These are phyloP conservation scores for Rhagophthalmus giganteus DNA, from an alignment of 2,888 invertebrate species.

Conservation along the genomic window DNA sequence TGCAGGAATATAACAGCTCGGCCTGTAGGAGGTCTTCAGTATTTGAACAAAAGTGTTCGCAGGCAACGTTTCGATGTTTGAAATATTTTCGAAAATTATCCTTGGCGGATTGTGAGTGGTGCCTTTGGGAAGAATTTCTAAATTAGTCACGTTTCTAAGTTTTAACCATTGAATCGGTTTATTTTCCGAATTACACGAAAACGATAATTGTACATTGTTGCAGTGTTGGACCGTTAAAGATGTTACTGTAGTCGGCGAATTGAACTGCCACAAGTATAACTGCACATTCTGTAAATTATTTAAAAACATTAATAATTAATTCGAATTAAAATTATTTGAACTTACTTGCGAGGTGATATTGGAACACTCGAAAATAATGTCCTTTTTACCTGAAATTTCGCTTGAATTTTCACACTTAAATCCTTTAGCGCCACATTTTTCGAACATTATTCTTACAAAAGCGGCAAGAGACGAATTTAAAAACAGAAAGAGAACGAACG, in stretches of 20 bases:
- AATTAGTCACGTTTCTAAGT: slow-evolving; percentile 53
- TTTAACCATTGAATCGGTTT: slow-evolving; percentile 39
- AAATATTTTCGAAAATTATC: slow-evolving; percentile 57
- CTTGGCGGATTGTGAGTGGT: slow-evolving; percentile 43
- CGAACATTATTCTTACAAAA: no score
- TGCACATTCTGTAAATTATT: slow-evolving; percentile 59
- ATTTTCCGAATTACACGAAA: slow-evolving; percentile 57
- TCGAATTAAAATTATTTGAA: not conserved
- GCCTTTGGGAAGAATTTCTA: slow-evolving; percentile 55
- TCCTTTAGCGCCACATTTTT: slow-evolving; percentile 15
- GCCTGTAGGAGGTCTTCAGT: slow-evolving; percentile 23
- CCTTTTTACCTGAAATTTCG: slow-evolving; percentile 12
- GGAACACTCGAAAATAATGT: slow-evolving; percentile 22
- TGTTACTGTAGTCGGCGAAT: slow-evolving; percentile 55
- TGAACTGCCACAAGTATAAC: slow-evolving; percentile 58
- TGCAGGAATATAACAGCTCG: slow-evolving; percentile 47
- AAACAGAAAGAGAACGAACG: no score
- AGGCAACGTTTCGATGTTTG: slow-evolving; percentile 56
- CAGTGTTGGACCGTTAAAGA: slow-evolving; percentile 59
- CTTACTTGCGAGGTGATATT: slow-evolving; percentile 21
- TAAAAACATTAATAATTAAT: no score
- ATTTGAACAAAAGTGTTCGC: slow-evolving; percentile 55
- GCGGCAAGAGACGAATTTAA: no score
- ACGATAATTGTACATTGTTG: slow-evolving; percentile 55
- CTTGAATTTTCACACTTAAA: slow-evolving; percentile 19